A percentile compares a stretch with the other conserved stretches of the same genome.
Conservation (phyloP, 92 coral and sea anemone species). For the Epizoanthus illoricatus region DNA sequence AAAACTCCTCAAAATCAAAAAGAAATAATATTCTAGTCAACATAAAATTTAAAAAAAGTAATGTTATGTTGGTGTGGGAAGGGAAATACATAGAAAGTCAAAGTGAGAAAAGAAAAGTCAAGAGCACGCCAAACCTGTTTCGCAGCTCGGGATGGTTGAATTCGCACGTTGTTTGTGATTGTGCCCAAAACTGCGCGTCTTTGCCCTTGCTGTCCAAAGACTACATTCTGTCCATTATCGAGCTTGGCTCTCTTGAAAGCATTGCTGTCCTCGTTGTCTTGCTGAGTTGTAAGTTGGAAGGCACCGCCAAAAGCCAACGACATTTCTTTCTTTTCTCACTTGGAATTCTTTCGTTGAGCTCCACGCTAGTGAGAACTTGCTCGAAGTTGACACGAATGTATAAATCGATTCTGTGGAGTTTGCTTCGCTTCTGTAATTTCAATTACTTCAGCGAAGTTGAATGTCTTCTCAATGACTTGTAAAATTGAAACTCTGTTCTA, state of each 20-base stretch:
- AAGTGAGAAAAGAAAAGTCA: neutral
- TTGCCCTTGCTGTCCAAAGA: conserved; percentile 61
- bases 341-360: conserved; percentile 1
- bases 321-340: conserved; percentile 50
- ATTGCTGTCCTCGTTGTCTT: conserved; percentile 70
- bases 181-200: conserved; percentile 98
- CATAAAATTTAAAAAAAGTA: conserved; percentile 8
- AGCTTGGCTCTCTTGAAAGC: conserved; percentile 79
- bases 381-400: conserved; percentile 3
- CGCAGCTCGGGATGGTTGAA: conserved; percentile 98
- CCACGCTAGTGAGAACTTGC: neutral
- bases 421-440: neutral
- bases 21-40: neutral
- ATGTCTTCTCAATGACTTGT: conserved; percentile 9
- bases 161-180: conserved; percentile 91
- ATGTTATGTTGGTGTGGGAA: neutral
- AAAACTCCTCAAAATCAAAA: neutral
- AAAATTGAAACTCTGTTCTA: conserved; percentile 18
- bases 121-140: conserved; percentile 53
- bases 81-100: neutral
- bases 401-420: conserved; percentile 14
- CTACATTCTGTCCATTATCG: conserved; percentile 74
- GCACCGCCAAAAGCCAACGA: conserved; percentile 86
- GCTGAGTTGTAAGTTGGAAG: conserved; percentile 66
- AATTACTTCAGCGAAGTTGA: neutral